Percentiles rank a stretch among this genome's conserved stretches.
Evolutionary conservation across 2,888 invertebrate species (phyloP).

Genomic region (Tipula confusa): DNA sequence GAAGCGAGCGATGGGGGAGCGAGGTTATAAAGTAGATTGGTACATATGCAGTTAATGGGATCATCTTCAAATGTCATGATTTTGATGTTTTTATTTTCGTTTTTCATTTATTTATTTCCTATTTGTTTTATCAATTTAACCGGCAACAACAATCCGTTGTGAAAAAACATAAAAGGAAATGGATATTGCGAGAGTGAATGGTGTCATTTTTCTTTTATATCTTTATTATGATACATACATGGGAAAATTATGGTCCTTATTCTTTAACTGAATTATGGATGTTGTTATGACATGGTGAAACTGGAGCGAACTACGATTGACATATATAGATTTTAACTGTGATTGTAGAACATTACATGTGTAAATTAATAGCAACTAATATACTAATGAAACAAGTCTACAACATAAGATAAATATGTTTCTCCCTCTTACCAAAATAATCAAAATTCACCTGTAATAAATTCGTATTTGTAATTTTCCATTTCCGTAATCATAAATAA

Average conservation of each 20-base stretch:
- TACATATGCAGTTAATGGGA: slow-evolving; percentile 10
- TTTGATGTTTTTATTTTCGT: neutral
- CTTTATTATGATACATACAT: neutral
- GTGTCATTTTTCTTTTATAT: neutral
- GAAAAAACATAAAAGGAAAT: neutral
- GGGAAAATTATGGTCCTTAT: neutral
- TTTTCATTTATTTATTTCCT: slow-evolving; percentile 15
- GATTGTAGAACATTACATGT: too few species aligned
- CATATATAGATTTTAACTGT: neutral
- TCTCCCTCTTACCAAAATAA: neutral
- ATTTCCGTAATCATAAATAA: neutral
- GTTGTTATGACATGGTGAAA: neutral
- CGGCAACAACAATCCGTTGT: neutral
- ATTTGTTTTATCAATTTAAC: slow-evolving; percentile 14
- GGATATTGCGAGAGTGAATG: neutral
- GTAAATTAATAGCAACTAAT: neutral
- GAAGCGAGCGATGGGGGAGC: neutral
- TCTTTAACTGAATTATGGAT: neutral
- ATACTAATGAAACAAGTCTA: neutral
- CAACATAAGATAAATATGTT: neutral
- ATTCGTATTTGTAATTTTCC: neutral
- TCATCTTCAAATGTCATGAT: slow-evolving; percentile 9
- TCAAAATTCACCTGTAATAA: neutral
- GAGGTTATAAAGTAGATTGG: neutral
- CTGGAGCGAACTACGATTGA: neutral